Percentiles rank a stretch among this genome's conserved stretches.
Evolutionary conservation across 2,888 invertebrate species (phyloP).

Genomic region (Heliconius ismenius): DNA sequence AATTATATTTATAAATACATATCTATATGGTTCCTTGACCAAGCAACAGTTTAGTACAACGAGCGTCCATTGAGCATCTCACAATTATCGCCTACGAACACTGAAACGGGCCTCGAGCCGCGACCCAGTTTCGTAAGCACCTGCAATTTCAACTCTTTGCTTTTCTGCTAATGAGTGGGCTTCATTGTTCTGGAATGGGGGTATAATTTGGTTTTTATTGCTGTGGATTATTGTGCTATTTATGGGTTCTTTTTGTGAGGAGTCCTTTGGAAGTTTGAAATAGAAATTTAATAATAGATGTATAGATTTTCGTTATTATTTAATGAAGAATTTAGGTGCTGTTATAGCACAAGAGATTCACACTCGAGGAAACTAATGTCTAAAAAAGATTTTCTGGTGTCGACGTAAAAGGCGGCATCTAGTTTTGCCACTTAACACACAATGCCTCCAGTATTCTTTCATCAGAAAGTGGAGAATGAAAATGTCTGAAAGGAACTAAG

Average conservation of each 20-base stretch:
- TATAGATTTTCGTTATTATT: no score
- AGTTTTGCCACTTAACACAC: no score
- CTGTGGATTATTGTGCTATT: background rate
- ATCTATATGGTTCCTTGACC: constrained; percentile 17
- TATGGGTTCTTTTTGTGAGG: background rate
- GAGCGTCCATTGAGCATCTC: constrained; percentile 57
- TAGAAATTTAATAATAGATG: no score
- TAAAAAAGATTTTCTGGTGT: no score
- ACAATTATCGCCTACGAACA: constrained; percentile 58
- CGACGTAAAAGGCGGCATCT: no score
- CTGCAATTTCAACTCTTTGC: constrained; percentile 39
- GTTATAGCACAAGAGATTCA: no score
- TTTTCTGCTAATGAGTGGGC: constrained; percentile 35
- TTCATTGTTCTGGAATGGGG: constrained; percentile 25
- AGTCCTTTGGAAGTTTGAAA: background rate
- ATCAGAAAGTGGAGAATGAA: no score
- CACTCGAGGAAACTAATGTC: no score
- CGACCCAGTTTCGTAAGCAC: constrained; percentile 47
- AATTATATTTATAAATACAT: background rate
- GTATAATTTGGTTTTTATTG: constrained; percentile 1
- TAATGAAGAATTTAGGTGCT: no score
- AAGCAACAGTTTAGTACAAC: constrained; percentile 57
- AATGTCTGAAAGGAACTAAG: no score
- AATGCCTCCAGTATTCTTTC: no score
- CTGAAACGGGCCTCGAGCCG: constrained; percentile 45